Conservation (phyloP, 2,797 vertebrate genomes). For the Remorina albescens region DNA sequence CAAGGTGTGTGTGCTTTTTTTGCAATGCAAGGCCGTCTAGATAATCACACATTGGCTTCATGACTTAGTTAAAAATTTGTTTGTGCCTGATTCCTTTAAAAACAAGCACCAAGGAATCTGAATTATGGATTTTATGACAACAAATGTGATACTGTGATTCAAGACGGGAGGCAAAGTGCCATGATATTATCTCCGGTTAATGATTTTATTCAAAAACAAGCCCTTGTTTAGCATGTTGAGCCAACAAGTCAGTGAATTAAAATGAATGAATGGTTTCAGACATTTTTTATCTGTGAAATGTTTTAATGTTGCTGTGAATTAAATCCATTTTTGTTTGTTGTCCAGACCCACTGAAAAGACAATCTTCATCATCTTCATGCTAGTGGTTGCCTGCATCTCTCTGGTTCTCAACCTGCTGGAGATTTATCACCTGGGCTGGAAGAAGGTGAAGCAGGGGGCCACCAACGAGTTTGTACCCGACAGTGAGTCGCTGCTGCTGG, state of each 20-base stretch:
- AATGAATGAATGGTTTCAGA: background rate
- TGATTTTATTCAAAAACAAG: too few species aligned
- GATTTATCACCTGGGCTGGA: constrained; percentile 97
- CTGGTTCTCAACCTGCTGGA: constrained; percentile 94
- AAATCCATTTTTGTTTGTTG: constrained; percentile 7
- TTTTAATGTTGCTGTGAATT: background rate
- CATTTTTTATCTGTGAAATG: too few species aligned
- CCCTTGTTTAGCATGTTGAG: background rate
- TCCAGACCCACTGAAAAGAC: constrained; percentile 94
- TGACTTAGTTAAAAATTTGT: background rate
- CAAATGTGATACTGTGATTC: background rate
- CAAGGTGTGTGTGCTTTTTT: too few species aligned
- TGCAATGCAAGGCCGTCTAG: background rate
- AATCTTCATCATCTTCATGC: constrained; percentile 96
- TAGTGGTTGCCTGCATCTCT: constrained; percentile 93
- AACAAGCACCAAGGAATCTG: background rate
- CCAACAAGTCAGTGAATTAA: background rate
- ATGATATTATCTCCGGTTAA: too few species aligned
- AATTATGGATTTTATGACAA: background rate
- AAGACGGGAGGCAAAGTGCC: too few species aligned
- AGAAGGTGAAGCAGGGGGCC: constrained; percentile 92
- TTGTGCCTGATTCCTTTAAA: background rate
- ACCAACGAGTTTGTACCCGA: constrained; percentile 82
- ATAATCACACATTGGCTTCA: too few species aligned
- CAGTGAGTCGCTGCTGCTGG: constrained; percentile 61